A percentile compares a stretch with the other conserved stretches of the same genome.
phyloP scores from a whole-genome alignment of 2,888 invertebrate species.

The Strigamia transsilvanica region DNA sequence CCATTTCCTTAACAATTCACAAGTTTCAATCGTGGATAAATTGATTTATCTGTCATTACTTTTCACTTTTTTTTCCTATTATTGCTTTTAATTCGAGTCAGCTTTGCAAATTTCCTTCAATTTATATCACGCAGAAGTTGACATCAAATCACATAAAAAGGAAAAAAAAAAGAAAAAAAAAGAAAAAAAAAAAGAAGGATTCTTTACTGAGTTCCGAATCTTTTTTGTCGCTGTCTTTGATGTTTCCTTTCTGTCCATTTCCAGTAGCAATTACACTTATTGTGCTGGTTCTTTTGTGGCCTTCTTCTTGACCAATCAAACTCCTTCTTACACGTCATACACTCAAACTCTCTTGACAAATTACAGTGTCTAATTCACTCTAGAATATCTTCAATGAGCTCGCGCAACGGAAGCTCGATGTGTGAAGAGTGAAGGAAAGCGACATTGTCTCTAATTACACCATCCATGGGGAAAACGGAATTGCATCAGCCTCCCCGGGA shows the following conservation, averaged over 20 bases:
- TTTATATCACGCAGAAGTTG: constrained; percentile 9
- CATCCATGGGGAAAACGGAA: constrained; percentile 48
- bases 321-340: constrained; percentile 45
- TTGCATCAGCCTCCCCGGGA: constrained; percentile 41
- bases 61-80: background rate
- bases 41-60: constrained; percentile 13
- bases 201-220: background rate
- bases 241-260: constrained; percentile 45
- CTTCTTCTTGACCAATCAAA: constrained; percentile 42
- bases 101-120: constrained; percentile 27
- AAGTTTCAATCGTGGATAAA: constrained; percentile 18
- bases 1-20: constrained; percentile 12
- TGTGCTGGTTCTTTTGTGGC: constrained; percentile 49
- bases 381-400: constrained; percentile 45
- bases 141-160: background rate
- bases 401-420: constrained; percentile 38
- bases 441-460: constrained; percentile 48
- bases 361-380: constrained; percentile 47
- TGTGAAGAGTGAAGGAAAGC: constrained; percentile 43
- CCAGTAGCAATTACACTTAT: constrained; percentile 49
- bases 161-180: background rate
- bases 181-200: background rate
- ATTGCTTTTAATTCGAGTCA: background rate
- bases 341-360: constrained; percentile 48
- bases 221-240: constrained; percentile 37